Evolutionary conservation across 2,113 vertebrate species (phyloP).

Genomic region (cattle (Bos taurus)): ARS-UCD2.0 NC_037335.1:105756501-105757000

Average conservation of each 20-base stretch:
- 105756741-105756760: neutral
- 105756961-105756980: neutral
- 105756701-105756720: neutral
- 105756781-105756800: neutral
- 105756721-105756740: neutral
- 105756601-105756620: neutral
- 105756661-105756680: constrained; percentile 62
- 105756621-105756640: constrained; percentile 67
- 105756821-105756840: neutral
- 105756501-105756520: constrained; percentile 52
- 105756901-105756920: neutral
- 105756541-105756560: constrained; percentile 19
- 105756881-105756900: neutral
- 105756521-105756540: constrained; percentile 42
- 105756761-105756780: neutral
- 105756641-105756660: neutral
- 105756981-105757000: neutral
- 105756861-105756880: neutral
- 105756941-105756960: fast-evolving
- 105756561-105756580: constrained; percentile 65
- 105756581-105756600: constrained; percentile 25
- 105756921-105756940: fast-evolving
- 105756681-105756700: constrained; percentile 64
- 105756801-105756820: neutral
- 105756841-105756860: neutral